phyloP scores from a whole-genome alignment of 64 coral and sea anemone genomes.

The Montipora efflorescens region DNA sequence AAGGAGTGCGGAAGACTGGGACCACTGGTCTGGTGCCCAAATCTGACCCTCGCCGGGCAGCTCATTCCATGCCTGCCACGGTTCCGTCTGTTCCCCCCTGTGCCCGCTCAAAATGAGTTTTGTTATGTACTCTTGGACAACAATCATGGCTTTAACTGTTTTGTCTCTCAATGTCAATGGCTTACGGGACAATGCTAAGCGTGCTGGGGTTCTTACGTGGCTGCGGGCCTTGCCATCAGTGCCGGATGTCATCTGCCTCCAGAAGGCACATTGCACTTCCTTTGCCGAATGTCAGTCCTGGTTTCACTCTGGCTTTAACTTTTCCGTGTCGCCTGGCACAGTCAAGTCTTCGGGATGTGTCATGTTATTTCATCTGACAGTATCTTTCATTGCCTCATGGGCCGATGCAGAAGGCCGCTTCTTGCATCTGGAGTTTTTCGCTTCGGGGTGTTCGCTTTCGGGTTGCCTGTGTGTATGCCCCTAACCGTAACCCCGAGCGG shows the following conservation, averaged over 20 bases:
- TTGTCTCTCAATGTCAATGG: not conserved
- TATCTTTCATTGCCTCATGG: not conserved
- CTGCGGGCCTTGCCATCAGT: not conserved
- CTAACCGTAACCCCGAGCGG: not conserved
- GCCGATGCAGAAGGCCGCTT: not conserved
- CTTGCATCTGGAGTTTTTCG: not conserved
- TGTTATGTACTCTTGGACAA: no score
- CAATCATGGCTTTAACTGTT: not conserved
- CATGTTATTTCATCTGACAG: not conserved
- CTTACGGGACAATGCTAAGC: not conserved
- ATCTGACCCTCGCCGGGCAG: no score
- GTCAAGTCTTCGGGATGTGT: conserved; percentile 2
- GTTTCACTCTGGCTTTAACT: conserved; percentile 13
- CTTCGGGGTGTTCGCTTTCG: not conserved
- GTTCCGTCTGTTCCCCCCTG: no score
- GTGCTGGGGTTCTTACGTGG: not conserved
- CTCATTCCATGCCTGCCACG: no score
- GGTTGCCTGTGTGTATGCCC: conserved; percentile 14
- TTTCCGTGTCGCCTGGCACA: conserved; percentile 7
- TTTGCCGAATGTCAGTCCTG: not conserved
- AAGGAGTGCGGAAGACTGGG: no score
- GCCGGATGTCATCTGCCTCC: conserved; percentile 16
- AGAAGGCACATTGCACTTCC: conserved; percentile 26
- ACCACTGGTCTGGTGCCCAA: no score
- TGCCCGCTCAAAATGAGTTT: no score